Base-by-base conservation (phyloP, 2,888 invertebrate species). In the Geophilus truncorum region DNA sequence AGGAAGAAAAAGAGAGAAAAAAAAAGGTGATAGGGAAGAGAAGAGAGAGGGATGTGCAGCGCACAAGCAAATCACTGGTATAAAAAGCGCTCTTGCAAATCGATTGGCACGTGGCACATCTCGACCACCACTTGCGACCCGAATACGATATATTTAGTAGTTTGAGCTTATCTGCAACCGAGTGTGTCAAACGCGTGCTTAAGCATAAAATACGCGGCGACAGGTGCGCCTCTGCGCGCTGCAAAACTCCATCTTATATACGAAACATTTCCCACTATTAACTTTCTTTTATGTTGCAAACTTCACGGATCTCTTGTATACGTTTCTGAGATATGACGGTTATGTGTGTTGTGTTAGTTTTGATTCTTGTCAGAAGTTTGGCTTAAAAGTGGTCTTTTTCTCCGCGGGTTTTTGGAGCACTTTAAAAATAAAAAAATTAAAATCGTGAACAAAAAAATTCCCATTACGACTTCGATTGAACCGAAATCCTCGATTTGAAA, bases 101-200 rank as follows among this genome's bases (percentile, higher is more conserved):
- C 70, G 70, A 70, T 70, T 70, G 70, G 70, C 70, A 25, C 70
- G 28, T 12, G 51, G 70, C 70, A 70, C 70, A 70, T 70, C 28
- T 70, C 70, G 70, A 23, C 70, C 25, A 23, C 70, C 70, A 70
- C 70, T 70, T 70, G 70, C 70, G 25, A 70, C 70, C 70, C 70
- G 70, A 70, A 70, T 70, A 70, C 70, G 70, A 70, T 70, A 70
- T 70, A 70, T 70, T 70, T 70, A 70, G 70, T 70, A 28, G 70
- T 70, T 23, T 12, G 70, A 70, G 70, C 70, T 70, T 70, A 70
- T 70, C 70, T 51, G 25, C 70, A 25, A 70, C 70, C 70, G 70
- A 70, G 70, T 70, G 70, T 70, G 70, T 70, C 70, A 70, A 70
- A 28, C 70, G 70, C 25, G 70, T 70, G 70, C 70, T 70, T 70